Evolutionary conservation across 2,888 invertebrate genomes (phyloP).

Genomic region (Eupelmus urozonus): DNA sequence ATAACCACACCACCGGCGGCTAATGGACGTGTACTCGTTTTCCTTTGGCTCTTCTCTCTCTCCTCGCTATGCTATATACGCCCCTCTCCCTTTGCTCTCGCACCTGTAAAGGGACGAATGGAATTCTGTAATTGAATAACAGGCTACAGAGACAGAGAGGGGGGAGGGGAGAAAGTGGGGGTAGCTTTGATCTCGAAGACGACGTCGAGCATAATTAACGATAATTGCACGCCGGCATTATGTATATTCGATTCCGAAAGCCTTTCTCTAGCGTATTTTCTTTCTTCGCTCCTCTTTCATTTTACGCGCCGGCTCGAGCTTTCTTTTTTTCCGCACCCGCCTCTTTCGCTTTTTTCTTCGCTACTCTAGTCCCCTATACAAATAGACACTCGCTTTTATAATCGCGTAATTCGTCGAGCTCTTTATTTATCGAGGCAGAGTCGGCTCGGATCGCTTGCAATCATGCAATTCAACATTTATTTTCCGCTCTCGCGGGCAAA

Average conservation of each 20-base stretch:
- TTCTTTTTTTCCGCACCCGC: neutral
- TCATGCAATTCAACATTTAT: neutral
- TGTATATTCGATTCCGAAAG: conserved; percentile 56
- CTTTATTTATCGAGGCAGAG: neutral
- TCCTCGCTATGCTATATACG: neutral
- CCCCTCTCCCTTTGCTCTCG: neutral
- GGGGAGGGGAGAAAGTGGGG: no score
- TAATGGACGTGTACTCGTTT: conserved; percentile 35
- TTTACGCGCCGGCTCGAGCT: neutral
- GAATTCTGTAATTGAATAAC: conserved; percentile 55
- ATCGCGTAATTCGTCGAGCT: conserved; percentile 8
- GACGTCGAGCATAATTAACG: conserved; percentile 54
- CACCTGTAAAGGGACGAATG: conserved; percentile 29
- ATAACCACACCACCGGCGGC: conserved; percentile 1
- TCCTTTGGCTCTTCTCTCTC: conserved; percentile 13
- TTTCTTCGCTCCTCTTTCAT: conserved; percentile 38
- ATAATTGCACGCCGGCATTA: conserved; percentile 54
- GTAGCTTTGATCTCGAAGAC: conserved; percentile 55
- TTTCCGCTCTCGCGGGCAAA: neutral
- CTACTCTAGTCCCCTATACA: neutral
- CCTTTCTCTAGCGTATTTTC: neutral
- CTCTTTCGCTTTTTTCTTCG: neutral
- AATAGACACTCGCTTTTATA: neutral
- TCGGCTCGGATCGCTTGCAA: neutral
- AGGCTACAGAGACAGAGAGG: no score